phyloP scores from a whole-genome alignment of 2,888 invertebrate genomes.

The Mythimna vitellina region DNA sequence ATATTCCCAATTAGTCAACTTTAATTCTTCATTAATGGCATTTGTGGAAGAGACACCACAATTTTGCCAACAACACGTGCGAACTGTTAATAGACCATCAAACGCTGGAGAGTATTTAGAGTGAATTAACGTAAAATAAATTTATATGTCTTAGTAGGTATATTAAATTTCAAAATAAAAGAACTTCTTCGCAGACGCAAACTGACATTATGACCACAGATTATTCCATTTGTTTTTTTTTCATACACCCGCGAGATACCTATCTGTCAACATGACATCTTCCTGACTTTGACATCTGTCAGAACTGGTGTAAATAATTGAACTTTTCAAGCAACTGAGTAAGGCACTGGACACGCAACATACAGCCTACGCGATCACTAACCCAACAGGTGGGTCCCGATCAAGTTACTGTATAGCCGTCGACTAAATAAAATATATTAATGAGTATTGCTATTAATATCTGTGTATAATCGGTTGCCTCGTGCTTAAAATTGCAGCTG shows the following conservation, averaged over 20 bases:
- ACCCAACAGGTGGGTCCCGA: slow-evolving; percentile 57
- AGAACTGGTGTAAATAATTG: slow-evolving; percentile 35
- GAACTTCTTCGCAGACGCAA: too few relatives aligned
- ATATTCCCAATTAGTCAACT: too few relatives aligned
- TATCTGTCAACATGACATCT: slow-evolving; percentile 37
- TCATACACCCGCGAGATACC: neutral
- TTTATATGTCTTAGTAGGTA: too few relatives aligned
- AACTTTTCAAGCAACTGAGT: slow-evolving; percentile 16
- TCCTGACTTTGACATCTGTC: slow-evolving; percentile 49
- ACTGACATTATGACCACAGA: too few relatives aligned
- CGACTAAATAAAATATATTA: slow-evolving; percentile 36
- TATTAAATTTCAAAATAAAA: too few relatives aligned
- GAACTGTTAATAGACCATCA: too few relatives aligned
- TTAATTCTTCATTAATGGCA: too few relatives aligned
- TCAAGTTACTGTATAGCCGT: slow-evolving; percentile 33
- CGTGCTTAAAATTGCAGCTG: slow-evolving; percentile 37
- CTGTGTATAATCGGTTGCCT: slow-evolving; percentile 32
- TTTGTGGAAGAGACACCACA: too few relatives aligned
- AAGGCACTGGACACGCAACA: slow-evolving; percentile 36
- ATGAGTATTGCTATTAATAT: slow-evolving; percentile 49
- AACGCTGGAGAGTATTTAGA: too few relatives aligned
- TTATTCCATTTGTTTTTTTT: neutral
- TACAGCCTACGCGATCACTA: slow-evolving; percentile 34
- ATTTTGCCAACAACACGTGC: too few relatives aligned
- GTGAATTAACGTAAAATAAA: too few relatives aligned